phyloP scores from a whole-genome alignment of 1,140 invertebrate species.

The Calephelis nemesis region DNA sequence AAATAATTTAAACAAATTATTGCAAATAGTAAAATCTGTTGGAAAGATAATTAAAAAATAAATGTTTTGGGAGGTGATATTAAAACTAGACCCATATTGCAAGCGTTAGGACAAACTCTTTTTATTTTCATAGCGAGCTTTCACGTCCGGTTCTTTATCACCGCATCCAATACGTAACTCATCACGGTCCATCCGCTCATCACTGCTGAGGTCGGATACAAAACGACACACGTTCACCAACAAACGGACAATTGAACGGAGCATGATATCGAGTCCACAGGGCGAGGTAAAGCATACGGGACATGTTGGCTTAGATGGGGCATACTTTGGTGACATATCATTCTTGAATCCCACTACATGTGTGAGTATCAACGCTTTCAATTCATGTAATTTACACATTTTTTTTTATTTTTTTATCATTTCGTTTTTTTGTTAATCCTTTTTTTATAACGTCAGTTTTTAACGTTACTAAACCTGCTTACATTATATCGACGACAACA shows the following conservation, averaged over 20 bases:
- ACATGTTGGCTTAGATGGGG: conserved; percentile 97
- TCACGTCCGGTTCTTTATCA: conserved; percentile 44
- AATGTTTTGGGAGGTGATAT: no score
- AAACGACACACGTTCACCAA: conserved; percentile 69
- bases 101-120: conserved; percentile 21
- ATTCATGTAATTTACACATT: not conserved
- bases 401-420: no score
- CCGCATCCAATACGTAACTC: conserved; percentile 51
- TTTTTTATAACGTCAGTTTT: no score
- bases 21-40: no score
- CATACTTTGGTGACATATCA: conserved; percentile 96
- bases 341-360: conserved; percentile 84
- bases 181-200: conserved; percentile 48
- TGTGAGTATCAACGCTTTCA: conserved; percentile 47
- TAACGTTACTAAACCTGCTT: no score
- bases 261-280: conserved; percentile 98
- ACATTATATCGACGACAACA: no score
- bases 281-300: conserved; percentile 98
- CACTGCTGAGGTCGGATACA: conserved; percentile 55
- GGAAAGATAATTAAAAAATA: no score
- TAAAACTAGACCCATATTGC: conserved; percentile 10
- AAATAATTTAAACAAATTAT: no score
- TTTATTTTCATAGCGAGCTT: conserved; percentile 30
- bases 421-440: no score
- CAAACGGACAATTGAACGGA: conserved; percentile 86